phyloP scores from a whole-genome alignment of 2,888 invertebrate genomes.

The Mesoligia furuncula region DNA sequence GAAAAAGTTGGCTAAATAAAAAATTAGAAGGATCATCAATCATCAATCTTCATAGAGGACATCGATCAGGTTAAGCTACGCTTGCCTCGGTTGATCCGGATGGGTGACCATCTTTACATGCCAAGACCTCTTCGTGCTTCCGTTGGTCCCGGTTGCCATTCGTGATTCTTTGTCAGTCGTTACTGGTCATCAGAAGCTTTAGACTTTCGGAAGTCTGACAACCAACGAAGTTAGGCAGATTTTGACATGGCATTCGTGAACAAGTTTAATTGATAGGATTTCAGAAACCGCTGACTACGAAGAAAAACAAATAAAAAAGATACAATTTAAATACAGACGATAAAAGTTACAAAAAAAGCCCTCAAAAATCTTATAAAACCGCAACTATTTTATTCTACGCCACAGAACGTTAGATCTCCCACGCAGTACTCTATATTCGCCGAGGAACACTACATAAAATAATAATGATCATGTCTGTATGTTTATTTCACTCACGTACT shows the following conservation, averaged over 20 bases:
- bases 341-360: not conserved
- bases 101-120: too few relatives aligned
- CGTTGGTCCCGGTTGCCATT: too few relatives aligned
- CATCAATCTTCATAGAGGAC: too few relatives aligned
- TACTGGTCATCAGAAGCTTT: too few relatives aligned
- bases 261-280: not conserved
- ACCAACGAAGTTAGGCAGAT: too few relatives aligned
- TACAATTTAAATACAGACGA: not conserved
- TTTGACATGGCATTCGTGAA: not conserved
- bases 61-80: too few relatives aligned
- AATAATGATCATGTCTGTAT: conserved; percentile 52
- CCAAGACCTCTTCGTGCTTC: too few relatives aligned
- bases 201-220: too few relatives aligned
- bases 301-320: not conserved
- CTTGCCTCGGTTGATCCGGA: too few relatives aligned
- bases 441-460: conserved; percentile 58
- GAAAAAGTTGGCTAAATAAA: not conserved
- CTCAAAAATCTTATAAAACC: conserved; percentile 13
- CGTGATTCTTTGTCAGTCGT: too few relatives aligned
- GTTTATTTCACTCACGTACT: conserved; percentile 63
- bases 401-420: conserved; percentile 42
- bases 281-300: not conserved
- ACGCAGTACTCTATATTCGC: conserved; percentile 57
- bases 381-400: conserved; percentile 12
- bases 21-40: too few relatives aligned